Percentiles rank a stretch among this genome's conserved stretches.
phyloP scores from a whole-genome alignment of 2,888 invertebrate species.

The Ligdia adustata region DNA sequence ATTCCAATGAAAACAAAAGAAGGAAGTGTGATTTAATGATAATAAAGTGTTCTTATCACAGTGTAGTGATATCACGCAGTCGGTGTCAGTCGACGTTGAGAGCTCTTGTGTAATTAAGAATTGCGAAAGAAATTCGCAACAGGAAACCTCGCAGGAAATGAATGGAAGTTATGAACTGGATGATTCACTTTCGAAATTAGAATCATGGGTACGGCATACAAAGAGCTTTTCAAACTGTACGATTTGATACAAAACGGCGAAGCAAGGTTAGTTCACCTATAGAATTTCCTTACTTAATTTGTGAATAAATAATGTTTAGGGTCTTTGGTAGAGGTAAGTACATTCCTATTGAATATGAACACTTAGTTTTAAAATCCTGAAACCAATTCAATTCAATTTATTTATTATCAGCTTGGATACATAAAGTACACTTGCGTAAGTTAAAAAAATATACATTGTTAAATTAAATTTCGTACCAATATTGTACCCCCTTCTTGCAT shows the following conservation, averaged over 20 bases:
- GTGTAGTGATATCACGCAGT: slow-evolving; percentile 12
- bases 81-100: neutral
- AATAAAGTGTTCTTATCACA: slow-evolving; percentile 27
- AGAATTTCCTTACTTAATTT: no score
- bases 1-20: slow-evolving; percentile 51
- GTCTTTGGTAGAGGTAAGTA: no score
- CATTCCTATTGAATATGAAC: no score
- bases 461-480: no score
- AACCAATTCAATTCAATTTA: no score
- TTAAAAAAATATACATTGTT: no score
- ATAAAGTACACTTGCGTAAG: no score
- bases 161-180: slow-evolving; percentile 58
- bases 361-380: no score
- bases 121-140: slow-evolving; percentile 35
- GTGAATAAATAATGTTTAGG: no score
- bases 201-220: slow-evolving; percentile 72
- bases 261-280: slow-evolving; percentile 77
- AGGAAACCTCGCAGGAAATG: slow-evolving; percentile 75
- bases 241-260: slow-evolving; percentile 87
- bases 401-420: no score
- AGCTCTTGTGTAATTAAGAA: slow-evolving; percentile 1
- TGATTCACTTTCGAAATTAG: slow-evolving; percentile 53
- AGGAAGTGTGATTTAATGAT: slow-evolving; percentile 36
- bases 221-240: slow-evolving; percentile 81
- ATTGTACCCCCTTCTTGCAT: no score